Base-by-base conservation (phyloP, 2,797 vertebrate genomes). In the Acipenser ruthenus region DNA sequence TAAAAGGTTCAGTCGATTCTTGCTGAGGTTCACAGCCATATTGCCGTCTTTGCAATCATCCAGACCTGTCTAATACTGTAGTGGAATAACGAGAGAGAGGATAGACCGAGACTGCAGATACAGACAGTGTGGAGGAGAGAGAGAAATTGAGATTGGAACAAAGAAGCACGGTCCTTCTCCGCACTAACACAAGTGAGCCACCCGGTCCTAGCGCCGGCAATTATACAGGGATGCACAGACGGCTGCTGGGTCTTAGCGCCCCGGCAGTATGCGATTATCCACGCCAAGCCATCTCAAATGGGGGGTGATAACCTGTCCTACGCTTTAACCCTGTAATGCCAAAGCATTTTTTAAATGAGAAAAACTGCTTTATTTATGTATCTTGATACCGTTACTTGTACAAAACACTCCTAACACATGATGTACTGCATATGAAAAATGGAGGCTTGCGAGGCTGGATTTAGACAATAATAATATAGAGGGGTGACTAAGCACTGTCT, bases 1-100 rank as follows among this genome's bases (percentile, higher is more conserved):
- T 79, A 97, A 92, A 85, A 97, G 92, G 76, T 87, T 87, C 90
- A 95, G 92, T 86, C 95, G 88, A 89, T 97, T 93, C 79, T 89
- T 91, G 72, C 89, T 88, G 87, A 97, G 95, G 86, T 94, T 95
- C 82, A 96, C 93, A 76, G 89, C 87, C 89, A 91, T 91, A 79
- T 77, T 72, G 74, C 75, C 62, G 82, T 79, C 80, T 70, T 78
- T 78, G 82, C 81, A 72, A 77, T 77, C 83, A 87, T 86, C 85
- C 85, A 87, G 83, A 79, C 81, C 82, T 78, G 77, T 79, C 80
- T 78, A 75, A 71, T 70, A 71, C 67, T 62, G 74, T 68, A 70
- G 70, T 68, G 73, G 66, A 72, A 66, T 51, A 18, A 60, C 52
- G 52, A 62, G 59, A 65, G 66, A 68, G 73, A 65, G 73, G 77